Evolutionary conservation across 2,113 vertebrate species (phyloP).

Genomic region (Menura novaehollandiae): DNA sequence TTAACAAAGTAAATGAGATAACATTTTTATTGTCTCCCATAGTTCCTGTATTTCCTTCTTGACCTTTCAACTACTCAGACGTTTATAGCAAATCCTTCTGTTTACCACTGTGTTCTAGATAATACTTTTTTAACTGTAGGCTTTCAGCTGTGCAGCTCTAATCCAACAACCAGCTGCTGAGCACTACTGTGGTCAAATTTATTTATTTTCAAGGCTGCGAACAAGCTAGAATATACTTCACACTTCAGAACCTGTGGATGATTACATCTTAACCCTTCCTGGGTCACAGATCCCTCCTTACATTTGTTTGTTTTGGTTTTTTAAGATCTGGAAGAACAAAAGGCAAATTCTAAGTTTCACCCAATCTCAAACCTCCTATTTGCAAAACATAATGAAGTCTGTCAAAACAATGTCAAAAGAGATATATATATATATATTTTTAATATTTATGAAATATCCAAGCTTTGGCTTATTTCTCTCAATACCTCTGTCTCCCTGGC

Average conservation of each 20-base stretch:
- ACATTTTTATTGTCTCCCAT: not conserved
- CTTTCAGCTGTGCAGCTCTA: constrained; percentile 19
- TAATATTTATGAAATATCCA: not conserved
- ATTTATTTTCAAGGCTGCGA: constrained; percentile 26
- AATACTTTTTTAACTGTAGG: not conserved
- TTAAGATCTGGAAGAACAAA: not conserved
- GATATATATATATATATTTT: not conserved
- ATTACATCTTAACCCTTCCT: not conserved
- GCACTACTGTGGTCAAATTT: not conserved
- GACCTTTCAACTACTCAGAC: not conserved
- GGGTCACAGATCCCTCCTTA: not conserved
- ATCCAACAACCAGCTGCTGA: not conserved
- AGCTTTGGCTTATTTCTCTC: not conserved
- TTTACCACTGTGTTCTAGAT: not conserved
- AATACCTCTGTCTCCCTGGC: not conserved
- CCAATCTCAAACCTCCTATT: not conserved
- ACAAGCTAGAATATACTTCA: not conserved
- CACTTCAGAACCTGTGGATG: not conserved
- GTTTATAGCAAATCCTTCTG: not conserved
- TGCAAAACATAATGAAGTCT: not conserved
- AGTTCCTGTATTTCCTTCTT: not conserved
- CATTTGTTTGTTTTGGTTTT: not conserved
- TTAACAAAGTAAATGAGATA: not conserved
- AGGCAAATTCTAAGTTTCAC: not conserved
- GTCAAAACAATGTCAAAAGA: not conserved